Evolutionary conservation across 2,888 invertebrate species (phyloP).

Genomic region (Ormyrus rosae): DNA sequence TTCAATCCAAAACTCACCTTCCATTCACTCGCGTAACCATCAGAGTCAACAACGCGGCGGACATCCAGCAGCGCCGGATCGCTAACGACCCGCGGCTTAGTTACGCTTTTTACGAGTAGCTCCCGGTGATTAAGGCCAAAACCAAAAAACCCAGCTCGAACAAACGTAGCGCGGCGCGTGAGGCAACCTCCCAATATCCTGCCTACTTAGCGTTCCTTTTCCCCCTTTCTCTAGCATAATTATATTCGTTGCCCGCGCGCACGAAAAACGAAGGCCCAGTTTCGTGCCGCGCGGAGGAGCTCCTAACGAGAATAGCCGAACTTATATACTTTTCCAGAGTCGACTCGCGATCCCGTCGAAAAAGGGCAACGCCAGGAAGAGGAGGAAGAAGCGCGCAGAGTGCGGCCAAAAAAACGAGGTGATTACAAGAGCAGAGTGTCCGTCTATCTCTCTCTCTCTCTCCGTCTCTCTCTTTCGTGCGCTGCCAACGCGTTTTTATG

Average conservation of each 20-base stretch:
- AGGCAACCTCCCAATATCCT: slow-evolving; percentile 39
- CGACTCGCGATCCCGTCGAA: too few species aligned
- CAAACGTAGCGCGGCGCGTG: slow-evolving; percentile 12
- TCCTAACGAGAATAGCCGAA: slow-evolving; percentile 35
- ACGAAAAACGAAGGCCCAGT: not conserved
- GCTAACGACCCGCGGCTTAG: slow-evolving; percentile 41
- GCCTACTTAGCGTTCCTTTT: slow-evolving; percentile 34
- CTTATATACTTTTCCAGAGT: slow-evolving; percentile 27
- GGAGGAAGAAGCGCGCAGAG: not conserved
- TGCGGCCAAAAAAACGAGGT: not conserved
- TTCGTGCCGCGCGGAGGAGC: not conserved
- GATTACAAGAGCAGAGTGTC: not conserved
- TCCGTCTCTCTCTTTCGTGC: not conserved
- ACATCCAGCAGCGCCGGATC: not conserved
- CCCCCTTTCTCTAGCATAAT: not conserved
- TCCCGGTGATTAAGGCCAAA: slow-evolving; percentile 42
- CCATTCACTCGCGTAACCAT: not conserved
- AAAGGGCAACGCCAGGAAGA: not conserved
- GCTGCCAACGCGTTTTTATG: slow-evolving; percentile 18
- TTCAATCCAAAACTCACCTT: not conserved
- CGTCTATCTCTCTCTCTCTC: too few species aligned
- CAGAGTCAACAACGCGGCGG: not conserved
- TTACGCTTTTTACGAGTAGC: slow-evolving; percentile 48
- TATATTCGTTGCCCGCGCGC: too few species aligned
- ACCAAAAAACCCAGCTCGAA: not conserved